These are phyloP conservation scores for Pachyuromys duprasi DNA, from an alignment of 2,797 vertebrate genomes.

Conservation along the genomic window DNA sequence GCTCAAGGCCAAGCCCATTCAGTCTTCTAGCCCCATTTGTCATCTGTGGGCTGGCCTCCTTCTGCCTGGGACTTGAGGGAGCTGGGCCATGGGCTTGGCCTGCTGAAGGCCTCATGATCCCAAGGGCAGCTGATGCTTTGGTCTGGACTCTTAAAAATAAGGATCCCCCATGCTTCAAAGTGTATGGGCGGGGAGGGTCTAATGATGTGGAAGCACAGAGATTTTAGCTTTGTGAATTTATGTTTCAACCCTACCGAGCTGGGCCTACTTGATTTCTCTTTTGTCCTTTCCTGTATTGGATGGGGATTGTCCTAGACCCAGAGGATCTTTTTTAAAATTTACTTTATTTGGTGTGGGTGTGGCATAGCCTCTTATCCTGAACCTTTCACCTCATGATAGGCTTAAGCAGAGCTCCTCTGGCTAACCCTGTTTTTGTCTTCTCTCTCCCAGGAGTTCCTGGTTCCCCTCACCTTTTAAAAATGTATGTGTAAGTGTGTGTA, in stretches of 20 bases:
- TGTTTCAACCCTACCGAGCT: neutral
- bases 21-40: neutral
- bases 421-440: neutral
- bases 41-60: slow-evolving; percentile 32
- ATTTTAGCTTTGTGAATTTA: slow-evolving; percentile 20
- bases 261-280: neutral
- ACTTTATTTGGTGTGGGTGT: neutral
- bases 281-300: neutral
- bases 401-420: neutral
- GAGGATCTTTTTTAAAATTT: neutral
- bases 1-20: slow-evolving; percentile 21
- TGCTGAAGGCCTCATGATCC: neutral
- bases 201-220: slow-evolving; percentile 24
- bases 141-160: slow-evolving; percentile 70
- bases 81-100: slow-evolving; percentile 3
- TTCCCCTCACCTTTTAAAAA: neutral
- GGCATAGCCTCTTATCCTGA: neutral
- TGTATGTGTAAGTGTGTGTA: neutral
- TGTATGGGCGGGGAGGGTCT: slow-evolving; percentile 5
- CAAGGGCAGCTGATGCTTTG: slow-evolving; percentile 56
- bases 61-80: slow-evolving; percentile 62
- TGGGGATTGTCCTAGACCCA: neutral
- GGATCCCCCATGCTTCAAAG: slow-evolving; percentile 57
- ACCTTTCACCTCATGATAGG: neutral
- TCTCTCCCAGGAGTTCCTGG: neutral